A percentile compares a stretch with the other conserved stretches of the same genome.
These are phyloP conservation scores for Brachirus orientalis DNA, from an alignment of 2,113 vertebrate species.

Conservation along the genomic window DNA sequence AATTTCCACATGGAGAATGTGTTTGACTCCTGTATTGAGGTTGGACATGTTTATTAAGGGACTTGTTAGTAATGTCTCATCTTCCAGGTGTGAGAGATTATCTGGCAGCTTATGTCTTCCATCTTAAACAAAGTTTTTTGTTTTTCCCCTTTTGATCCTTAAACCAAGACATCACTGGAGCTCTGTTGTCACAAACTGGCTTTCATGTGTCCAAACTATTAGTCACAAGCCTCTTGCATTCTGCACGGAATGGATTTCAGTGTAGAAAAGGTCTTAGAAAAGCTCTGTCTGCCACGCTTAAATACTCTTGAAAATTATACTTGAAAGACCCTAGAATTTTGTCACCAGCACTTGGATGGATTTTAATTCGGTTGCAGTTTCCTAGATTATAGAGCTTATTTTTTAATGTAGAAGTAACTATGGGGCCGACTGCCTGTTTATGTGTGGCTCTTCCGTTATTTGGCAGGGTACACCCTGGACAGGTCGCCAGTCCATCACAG, in stretches of 20 bases:
- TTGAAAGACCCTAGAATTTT: conserved; percentile 16
- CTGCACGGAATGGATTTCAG: conserved; percentile 31
- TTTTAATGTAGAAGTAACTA: too few species aligned
- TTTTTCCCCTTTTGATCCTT: conserved; percentile 71
- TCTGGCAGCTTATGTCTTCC: conserved; percentile 53
- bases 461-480: too few species aligned
- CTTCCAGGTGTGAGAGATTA: conserved; percentile 68
- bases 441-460: too few species aligned
- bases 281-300: conserved; percentile 22
- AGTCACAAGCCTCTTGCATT: conserved; percentile 46
- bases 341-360: not conserved
- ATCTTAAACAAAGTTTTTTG: conserved; percentile 67
- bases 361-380: conserved; percentile 39
- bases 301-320: conserved; percentile 34
- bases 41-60: not conserved
- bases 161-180: conserved; percentile 57
- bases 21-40: conserved; percentile 10
- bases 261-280: conserved; percentile 27
- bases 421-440: too few species aligned
- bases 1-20: conserved; percentile 11
- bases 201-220: conserved; percentile 54
- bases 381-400: not conserved
- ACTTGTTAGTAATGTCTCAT: conserved; percentile 38
- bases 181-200: conserved; percentile 42
- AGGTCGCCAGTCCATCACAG: too few species aligned